These are phyloP conservation scores for Drosophila nr. perissopoda DNA, from an alignment of 2,888 invertebrate genomes.

Conservation along the genomic window DNA sequence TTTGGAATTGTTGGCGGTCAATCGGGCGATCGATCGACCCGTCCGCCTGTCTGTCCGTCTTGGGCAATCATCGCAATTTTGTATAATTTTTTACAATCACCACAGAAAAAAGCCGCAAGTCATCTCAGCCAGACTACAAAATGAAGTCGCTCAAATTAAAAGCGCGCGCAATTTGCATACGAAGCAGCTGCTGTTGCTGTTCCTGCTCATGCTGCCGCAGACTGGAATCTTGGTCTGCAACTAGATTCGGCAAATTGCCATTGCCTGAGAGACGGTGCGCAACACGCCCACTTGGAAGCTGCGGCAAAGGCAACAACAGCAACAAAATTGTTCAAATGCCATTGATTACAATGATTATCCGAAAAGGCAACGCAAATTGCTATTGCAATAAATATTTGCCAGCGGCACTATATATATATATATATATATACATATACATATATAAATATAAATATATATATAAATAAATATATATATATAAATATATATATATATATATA, in stretches of 20 bases:
- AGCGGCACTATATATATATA: not conserved
- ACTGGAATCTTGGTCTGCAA: slow-evolving; percentile 35
- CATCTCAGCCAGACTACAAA: slow-evolving; percentile 54
- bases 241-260: slow-evolving; percentile 52
- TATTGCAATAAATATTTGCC: slow-evolving; percentile 16
- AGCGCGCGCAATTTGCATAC: slow-evolving; percentile 81
- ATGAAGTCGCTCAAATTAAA: slow-evolving; percentile 81
- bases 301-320: slow-evolving; percentile 24
- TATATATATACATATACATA: not conserved
- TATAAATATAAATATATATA: not conserved
- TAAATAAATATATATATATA: not conserved
- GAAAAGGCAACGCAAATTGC: slow-evolving; percentile 44
- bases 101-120: slow-evolving; percentile 42
- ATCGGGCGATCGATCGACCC: not conserved
- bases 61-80: slow-evolving; percentile 82
- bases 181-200: slow-evolving; percentile 26
- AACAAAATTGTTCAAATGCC: slow-evolving; percentile 47
- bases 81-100: slow-evolving; percentile 82
- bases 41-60: not conserved
- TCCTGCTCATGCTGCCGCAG: slow-evolving; percentile 2
- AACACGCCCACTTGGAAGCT: slow-evolving; percentile 60
- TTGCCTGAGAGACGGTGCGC: slow-evolving; percentile 34
- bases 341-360: slow-evolving; percentile 74
- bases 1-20: slow-evolving; percentile 13
- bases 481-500: not conserved